These are phyloP conservation scores for Artemia franciscana DNA, from an alignment of 1,140 invertebrate genomes.

Conservation along the genomic window DNA sequence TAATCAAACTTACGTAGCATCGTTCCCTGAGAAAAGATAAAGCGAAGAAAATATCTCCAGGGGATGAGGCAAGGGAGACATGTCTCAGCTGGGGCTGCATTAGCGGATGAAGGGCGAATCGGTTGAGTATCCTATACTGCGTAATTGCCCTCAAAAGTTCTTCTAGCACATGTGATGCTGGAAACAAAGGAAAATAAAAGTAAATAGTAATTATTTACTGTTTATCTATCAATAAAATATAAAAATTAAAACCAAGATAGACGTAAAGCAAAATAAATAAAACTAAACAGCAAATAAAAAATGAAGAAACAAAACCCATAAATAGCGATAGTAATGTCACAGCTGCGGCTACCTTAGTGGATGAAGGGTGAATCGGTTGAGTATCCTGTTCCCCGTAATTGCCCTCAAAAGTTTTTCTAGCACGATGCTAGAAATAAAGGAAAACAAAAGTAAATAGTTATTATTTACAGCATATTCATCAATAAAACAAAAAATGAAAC, in stretches of 20 bases:
- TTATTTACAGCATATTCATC: neutral
- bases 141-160: slow-evolving; percentile 14
- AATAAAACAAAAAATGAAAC: neutral
- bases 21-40: slow-evolving; percentile 14
- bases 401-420: slow-evolving; percentile 15
- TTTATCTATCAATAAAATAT: neutral
- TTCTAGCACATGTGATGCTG: slow-evolving; percentile 14
- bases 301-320: too few species aligned
- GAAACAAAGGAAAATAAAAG: neutral
- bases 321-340: slow-evolving; percentile 10
- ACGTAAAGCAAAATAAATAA: too few species aligned
- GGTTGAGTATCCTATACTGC: slow-evolving; percentile 9
- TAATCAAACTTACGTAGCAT: slow-evolving; percentile 15
- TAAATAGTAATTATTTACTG: neutral
- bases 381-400: slow-evolving; percentile 9
- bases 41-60: slow-evolving; percentile 14
- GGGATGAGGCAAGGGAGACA: slow-evolving; percentile 13
- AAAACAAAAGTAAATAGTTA: neutral
- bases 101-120: slow-evolving; percentile 14
- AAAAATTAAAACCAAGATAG: neutral
- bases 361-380: slow-evolving; percentile 14
- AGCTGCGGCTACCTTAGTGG: slow-evolving; percentile 14
- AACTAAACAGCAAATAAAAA: too few species aligned
- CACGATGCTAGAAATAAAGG: slow-evolving; percentile 12
- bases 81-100: slow-evolving; percentile 13